Conservation (phyloP, 2,888 invertebrate genomes). For the Punctoribates punctum region DNA sequence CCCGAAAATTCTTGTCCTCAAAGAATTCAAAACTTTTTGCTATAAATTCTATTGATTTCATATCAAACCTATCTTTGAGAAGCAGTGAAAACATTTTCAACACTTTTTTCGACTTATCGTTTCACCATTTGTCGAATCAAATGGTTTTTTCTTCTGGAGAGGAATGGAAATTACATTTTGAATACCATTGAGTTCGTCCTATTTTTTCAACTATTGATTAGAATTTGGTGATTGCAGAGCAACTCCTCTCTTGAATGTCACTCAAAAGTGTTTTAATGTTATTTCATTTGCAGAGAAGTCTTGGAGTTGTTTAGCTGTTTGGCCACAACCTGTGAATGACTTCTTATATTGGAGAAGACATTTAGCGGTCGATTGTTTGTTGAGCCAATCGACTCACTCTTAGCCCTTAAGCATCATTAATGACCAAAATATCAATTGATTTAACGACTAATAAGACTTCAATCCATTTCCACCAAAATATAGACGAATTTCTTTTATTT, state of each 20-base stretch:
- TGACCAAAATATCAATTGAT: neutral
- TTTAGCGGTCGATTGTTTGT: slow-evolving; percentile 10
- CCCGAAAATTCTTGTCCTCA: neutral
- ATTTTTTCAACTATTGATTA: neutral
- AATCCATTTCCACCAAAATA: neutral
- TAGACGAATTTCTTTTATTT: neutral
- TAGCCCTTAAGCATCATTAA: slow-evolving; percentile 19
- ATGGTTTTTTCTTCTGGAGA: neutral
- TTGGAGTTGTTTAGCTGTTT: neutral
- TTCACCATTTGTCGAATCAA: neutral
- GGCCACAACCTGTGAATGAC: neutral
- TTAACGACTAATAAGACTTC: neutral
- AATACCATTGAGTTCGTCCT: neutral
- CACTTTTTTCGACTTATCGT: neutral
- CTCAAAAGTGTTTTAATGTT: neutral
- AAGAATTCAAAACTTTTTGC: neutral
- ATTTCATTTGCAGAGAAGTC: neutral
- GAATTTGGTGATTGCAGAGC: neutral
- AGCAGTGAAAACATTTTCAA: neutral
- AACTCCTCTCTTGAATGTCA: neutral
- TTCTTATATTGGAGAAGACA: neutral
- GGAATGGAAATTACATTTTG: neutral
- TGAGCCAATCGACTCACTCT: neutral
- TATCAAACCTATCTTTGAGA: neutral
- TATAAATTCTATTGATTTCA: neutral